Percentiles rank a stretch among this genome's conserved stretches.
Conservation (phyloP, 1,140 invertebrate genomes). For the Achatina immaculata region DNA sequence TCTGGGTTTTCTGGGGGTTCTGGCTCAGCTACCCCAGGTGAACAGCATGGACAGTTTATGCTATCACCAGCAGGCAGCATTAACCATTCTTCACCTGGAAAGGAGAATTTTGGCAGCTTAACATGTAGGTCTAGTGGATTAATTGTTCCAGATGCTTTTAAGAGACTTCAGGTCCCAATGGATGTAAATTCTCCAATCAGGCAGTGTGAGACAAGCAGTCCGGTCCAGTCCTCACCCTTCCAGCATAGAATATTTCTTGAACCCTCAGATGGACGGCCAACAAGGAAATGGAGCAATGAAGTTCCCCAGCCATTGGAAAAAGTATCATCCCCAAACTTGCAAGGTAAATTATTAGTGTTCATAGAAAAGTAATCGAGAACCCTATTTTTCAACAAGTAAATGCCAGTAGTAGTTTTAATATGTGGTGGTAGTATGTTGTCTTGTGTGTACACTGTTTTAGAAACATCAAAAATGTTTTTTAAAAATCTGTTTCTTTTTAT, state of each 20-base stretch:
- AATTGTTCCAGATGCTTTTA: neutral
- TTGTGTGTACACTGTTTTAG: too few species aligned
- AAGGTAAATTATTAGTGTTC: neutral
- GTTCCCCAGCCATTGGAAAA: slow-evolving; percentile 27
- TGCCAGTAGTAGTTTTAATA: too few species aligned
- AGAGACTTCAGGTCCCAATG: neutral
- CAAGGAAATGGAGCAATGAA: slow-evolving; percentile 13
- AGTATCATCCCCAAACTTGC: slow-evolving; percentile 32
- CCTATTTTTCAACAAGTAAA: too few species aligned
- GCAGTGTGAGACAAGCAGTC: neutral
- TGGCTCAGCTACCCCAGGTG: slow-evolving; percentile 14
- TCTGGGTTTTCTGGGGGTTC: slow-evolving; percentile 23
- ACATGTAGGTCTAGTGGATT: neutral
- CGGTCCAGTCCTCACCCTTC: neutral
- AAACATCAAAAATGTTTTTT: too few species aligned
- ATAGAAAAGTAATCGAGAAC: too few species aligned
- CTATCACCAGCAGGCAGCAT: slow-evolving; percentile 25
- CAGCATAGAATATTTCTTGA: slow-evolving; percentile 6
- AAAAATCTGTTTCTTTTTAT: too few species aligned
- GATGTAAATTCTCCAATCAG: neutral
- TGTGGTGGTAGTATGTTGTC: too few species aligned
- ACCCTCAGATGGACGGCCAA: neutral
- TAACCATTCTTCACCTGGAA: slow-evolving; percentile 35
- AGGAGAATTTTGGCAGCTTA: slow-evolving; percentile 32
- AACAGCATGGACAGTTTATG: neutral